Percentiles rank a stretch among this genome's conserved stretches.
These are phyloP conservation scores for Semicossyphus pulcher DNA, from an alignment of 2,113 vertebrate species.

Conservation along the genomic window DNA sequence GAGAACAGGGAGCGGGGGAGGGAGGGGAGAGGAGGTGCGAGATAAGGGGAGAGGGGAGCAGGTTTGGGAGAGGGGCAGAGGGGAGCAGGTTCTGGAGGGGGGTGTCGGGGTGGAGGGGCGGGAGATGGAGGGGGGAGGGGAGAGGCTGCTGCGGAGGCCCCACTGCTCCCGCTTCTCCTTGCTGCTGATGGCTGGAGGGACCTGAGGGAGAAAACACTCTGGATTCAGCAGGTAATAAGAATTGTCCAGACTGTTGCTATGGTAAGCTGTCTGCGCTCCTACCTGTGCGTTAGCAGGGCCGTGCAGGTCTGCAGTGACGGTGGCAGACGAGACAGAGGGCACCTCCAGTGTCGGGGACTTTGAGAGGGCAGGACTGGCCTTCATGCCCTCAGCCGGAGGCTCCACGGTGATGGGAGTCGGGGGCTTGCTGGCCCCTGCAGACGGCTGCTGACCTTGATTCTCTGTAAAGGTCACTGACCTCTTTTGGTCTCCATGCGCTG, in stretches of 20 bases:
- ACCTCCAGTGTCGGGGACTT: constrained; percentile 80
- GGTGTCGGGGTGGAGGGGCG: constrained; percentile 73
- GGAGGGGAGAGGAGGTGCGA: constrained; percentile 72
- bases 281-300: constrained; percentile 85
- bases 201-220: constrained; percentile 49
- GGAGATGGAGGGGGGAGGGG: constrained; percentile 75
- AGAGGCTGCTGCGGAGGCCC: constrained; percentile 80
- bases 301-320: constrained; percentile 87
- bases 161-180: constrained; percentile 81
- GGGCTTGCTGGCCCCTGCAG: constrained; percentile 43
- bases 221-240: too few species aligned
- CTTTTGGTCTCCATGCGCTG: constrained; percentile 90
- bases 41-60: constrained; percentile 79
- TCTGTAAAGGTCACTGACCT: constrained; percentile 97
- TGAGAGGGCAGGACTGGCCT: constrained; percentile 57
- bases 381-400: constrained; percentile 52
- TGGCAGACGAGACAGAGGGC: constrained; percentile 80
- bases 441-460: constrained; percentile 75
- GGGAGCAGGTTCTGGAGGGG: constrained; percentile 70
- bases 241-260: too few species aligned
- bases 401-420: constrained; percentile 38
- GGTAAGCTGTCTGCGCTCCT: constrained; percentile 34
- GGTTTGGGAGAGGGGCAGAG: constrained; percentile 68
- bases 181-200: constrained; percentile 57
- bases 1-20: constrained; percentile 74